Base-by-base conservation (phyloP, 2,888 invertebrate species). In the Pristionchus exspectatus region DNA sequence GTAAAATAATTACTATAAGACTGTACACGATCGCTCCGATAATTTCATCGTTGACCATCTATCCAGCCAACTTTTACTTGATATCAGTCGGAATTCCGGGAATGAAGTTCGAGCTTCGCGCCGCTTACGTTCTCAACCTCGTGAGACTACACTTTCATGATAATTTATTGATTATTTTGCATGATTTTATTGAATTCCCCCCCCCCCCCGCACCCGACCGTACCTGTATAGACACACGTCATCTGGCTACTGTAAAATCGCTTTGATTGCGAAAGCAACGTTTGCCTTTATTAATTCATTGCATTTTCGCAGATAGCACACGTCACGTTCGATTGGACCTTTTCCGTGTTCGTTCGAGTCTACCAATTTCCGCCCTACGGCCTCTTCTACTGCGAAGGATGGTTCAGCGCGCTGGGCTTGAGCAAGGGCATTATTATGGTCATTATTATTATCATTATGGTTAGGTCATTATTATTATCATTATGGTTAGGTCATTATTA, bases 301-400 rank as follows among this genome's bases (percentile, higher is more conserved):
- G n/a, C n/a, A n/a, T n/a, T n/a, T n/a, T n/a, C n/a, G 10, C 44
- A 16, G 74, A 77, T 77, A 21, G 44, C 74, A 5, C 74, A 77
- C 12, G 30, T 77, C 21, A 16, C 24, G 0, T 77, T 12, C 16
- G 74, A 77, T 44, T 77, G 33, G 44, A 77, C 44, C 2, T 77
- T 77, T 44, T 3, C 74, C 12, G 9, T 44, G 18, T 24, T 77
- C 44, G 24, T 77, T 10, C 44, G 74, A 21, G 10, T 24, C 18
- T 77, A 77, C 24, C 30, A 27, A 27, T 77, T 77, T 30, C 74
- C 74, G 0, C 74, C 74, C 21, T 77, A 77, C 44, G 74, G 74
- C 38, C 74, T 77, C 10, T 77, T 38, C 74, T 77, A 77, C 44
- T 77, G 74, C 9, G 74, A 77, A 24, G 74, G 74, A 24, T 9